Evolutionary conservation across 2,888 invertebrate species (phyloP).

Genomic region (Sminthurinus aureus): DNA sequence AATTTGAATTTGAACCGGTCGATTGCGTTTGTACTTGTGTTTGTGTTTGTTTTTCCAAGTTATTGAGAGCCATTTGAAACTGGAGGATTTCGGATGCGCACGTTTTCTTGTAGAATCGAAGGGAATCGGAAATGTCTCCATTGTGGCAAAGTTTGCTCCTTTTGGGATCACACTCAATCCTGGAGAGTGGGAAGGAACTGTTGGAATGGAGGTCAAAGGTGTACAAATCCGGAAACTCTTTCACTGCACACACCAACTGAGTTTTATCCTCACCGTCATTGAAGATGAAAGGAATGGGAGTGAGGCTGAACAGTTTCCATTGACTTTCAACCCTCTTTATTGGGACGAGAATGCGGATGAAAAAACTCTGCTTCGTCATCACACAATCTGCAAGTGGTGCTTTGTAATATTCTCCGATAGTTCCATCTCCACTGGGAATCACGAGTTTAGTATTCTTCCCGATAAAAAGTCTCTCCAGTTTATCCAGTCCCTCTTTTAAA

Average conservation of each 20-base stretch:
- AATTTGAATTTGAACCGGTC: neutral
- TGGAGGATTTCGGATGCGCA: slow-evolving; percentile 15
- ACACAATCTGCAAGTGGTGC: slow-evolving; percentile 17
- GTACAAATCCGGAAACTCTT: slow-evolving; percentile 5
- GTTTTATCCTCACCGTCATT: slow-evolving; percentile 27
- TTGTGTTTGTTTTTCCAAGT: neutral
- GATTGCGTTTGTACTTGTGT: neutral
- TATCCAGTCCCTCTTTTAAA: neutral
- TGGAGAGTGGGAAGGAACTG: neutral
- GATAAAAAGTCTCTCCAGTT: neutral
- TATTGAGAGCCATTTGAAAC: neutral
- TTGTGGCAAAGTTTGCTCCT: slow-evolving; percentile 5
- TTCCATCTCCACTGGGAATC: neutral
- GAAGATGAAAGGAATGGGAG: slow-evolving; percentile 22
- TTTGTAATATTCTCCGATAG: slow-evolving; percentile 6
- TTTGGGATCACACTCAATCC: slow-evolving; percentile 1
- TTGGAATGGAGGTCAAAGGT: slow-evolving; percentile 7
- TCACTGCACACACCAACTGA: slow-evolving; percentile 23
- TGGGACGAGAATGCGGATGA: slow-evolving; percentile 17
- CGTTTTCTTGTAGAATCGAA: slow-evolving; percentile 20
- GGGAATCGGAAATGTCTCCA: neutral
- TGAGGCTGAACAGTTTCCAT: slow-evolving; percentile 6
- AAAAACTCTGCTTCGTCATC: slow-evolving; percentile 1
- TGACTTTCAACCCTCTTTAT: neutral
- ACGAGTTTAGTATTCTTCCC: slow-evolving; percentile 7